Evolutionary conservation across 2,888 invertebrate genomes (phyloP).

Genomic region (Aspidiotus destructor): DNA sequence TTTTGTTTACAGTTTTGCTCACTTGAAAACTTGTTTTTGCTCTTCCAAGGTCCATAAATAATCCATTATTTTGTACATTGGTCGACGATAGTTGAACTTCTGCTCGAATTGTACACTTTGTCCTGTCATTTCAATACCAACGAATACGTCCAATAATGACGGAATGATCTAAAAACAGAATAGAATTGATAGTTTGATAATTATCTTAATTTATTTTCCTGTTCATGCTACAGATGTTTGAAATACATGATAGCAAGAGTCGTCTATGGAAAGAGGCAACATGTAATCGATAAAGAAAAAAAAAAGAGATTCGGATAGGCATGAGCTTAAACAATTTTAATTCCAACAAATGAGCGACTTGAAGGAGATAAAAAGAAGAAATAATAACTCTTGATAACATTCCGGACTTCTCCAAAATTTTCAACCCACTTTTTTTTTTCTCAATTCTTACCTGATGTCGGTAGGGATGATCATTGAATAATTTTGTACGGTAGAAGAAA

Average conservation of each 20-base stretch:
- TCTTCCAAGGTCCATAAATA: conserved; percentile 77
- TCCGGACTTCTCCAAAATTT: conserved; percentile 2
- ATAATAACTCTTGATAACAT: background rate
- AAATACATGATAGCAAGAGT: too few species aligned
- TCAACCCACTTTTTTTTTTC: conserved; percentile 4
- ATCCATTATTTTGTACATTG: conserved; percentile 89
- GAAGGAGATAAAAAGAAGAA: background rate
- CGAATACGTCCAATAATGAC: conserved; percentile 79
- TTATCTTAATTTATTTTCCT: too few species aligned
- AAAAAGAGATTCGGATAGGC: too few species aligned
- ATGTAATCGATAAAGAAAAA: too few species aligned
- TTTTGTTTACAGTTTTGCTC: conserved; percentile 39
- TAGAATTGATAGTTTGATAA: background rate
- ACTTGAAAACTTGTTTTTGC: conserved; percentile 68
- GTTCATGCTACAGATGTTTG: background rate
- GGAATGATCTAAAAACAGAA: conserved; percentile 55
- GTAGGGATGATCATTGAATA: conserved; percentile 65
- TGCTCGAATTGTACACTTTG: conserved; percentile 92
- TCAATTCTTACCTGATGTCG: conserved; percentile 49
- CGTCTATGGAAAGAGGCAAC: too few species aligned
- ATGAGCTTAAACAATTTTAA: too few species aligned
- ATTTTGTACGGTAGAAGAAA: conserved; percentile 56
- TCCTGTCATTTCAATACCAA: conserved; percentile 96
- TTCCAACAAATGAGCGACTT: too few species aligned
- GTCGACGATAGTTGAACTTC: conserved; percentile 90